Evolutionary conservation across 2,888 invertebrate genomes (phyloP).

Genomic region (Yponomeuta sedellus): DNA sequence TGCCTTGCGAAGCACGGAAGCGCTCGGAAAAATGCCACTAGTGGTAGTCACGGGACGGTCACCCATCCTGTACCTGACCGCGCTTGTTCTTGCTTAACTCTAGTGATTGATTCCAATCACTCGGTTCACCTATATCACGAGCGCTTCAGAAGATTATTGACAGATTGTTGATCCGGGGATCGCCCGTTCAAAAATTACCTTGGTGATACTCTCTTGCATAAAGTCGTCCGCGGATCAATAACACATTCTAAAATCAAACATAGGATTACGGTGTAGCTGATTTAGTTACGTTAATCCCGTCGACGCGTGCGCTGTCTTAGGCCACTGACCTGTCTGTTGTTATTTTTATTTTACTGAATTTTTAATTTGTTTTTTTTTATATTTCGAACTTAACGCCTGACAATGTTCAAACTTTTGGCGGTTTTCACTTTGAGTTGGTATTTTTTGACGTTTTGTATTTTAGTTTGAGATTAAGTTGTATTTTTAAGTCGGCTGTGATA

Average conservation of each 20-base stretch:
- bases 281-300: conserved; percentile 45
- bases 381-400: conserved; percentile 22
- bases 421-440: conserved; percentile 45
- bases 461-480: not conserved
- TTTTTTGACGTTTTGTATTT: conserved; percentile 11
- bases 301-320: conserved; percentile 31
- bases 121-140: no score
- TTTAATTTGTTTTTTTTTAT: conserved; percentile 20
- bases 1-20: no score
- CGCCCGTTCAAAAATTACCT: no score
- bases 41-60: no score
- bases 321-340: conserved; percentile 32
- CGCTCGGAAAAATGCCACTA: no score
- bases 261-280: conserved; percentile 36
- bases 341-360: conserved; percentile 18
- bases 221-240: conserved; percentile 37
- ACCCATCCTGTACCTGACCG: no score
- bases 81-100: no score
- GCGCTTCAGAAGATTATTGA: no score
- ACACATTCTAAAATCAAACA: conserved; percentile 47
- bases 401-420: conserved; percentile 43
- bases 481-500: not conserved
- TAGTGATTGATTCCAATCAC: no score
- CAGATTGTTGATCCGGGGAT: no score
- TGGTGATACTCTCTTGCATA: conserved; percentile 24